These are phyloP conservation scores for Cepaea hortensis DNA, from an alignment of 2,888 invertebrate genomes.

Conservation along the genomic window DNA sequence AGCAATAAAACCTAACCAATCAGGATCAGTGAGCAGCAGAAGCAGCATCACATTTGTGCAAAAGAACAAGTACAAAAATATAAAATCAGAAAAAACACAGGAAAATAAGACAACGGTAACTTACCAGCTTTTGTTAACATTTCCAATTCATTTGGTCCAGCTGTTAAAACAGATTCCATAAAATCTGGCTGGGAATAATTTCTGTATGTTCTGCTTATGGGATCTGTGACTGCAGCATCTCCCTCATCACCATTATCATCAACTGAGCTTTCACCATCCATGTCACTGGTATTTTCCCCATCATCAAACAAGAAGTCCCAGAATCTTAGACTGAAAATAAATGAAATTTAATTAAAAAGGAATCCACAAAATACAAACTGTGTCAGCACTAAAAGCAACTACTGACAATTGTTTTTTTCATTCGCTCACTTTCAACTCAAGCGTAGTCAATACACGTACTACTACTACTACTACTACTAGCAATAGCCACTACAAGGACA, in stretches of 20 bases:
- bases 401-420: too few species aligned
- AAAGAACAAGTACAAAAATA: not conserved
- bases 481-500: too few species aligned
- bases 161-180: slow-evolving; percentile 74
- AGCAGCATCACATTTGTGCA: not conserved
- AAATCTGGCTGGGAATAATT: slow-evolving; percentile 35
- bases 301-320: slow-evolving; percentile 33
- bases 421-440: too few species aligned
- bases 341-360: not conserved
- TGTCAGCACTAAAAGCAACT: too few species aligned
- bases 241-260: slow-evolving; percentile 8
- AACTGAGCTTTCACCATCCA: slow-evolving; percentile 3
- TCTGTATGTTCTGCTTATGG: not conserved
- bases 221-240: not conserved
- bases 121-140: slow-evolving; percentile 81
- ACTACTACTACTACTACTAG: too few species aligned
- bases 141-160: slow-evolving; percentile 78
- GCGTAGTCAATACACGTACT: too few species aligned
- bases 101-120: slow-evolving; percentile 42
- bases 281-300: not conserved
- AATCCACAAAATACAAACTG: too few species aligned
- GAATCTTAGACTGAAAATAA: slow-evolving; percentile 23
- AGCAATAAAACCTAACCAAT: too few species aligned
- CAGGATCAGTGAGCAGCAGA: too few species aligned
- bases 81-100: not conserved